Base-by-base conservation (phyloP, 2,113 vertebrate species). In the Recurvirostra avosetta region DNA sequence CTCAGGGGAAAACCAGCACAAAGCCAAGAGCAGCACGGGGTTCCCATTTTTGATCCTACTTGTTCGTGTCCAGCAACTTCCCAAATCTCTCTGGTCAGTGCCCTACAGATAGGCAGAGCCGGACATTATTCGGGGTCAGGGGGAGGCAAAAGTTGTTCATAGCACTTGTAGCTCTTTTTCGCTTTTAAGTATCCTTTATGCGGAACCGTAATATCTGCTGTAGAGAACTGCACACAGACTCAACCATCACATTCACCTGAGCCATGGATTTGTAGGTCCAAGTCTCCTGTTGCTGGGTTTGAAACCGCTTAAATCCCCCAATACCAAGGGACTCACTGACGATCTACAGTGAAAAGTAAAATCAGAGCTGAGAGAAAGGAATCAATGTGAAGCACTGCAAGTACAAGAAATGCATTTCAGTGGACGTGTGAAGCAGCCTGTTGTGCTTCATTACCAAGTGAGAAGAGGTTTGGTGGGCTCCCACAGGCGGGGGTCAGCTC, bases 381-480 rank as follows among this genome's bases (percentile, higher is more conserved):
- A 52, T 83, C 67, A 65, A 27, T 3, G 38, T 2, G 25, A 82
- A 88, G 34, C 66, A 53, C 17, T 25, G 17, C 22, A 81, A 77
- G 47, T 41, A 84, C 59, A 63, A 86, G 50, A 86, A 92, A 94
- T 17, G 15, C 30, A 81, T 55, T 47, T 83, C 41, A 23, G n/a
- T 0, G 1, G 22, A 61, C 7, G 9, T 38, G 47, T 18, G 47
- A 77, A 77, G 72, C 21, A 63, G 59, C 65, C 53, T 67, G 25
- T 55, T 70, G 56, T 40, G 26, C 49, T 92, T 91, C 65, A 56
- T 59, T 49, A 80, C 36, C 47, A 56, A 59, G 36, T 0, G 2
- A 88, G 63, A 94, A 74, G 71, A 90, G 55, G n/a, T 56, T 78
- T 74, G 47, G 80, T 65, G 32, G 80, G n/a, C 29, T 89, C 65